Percentiles rank a stretch among this genome's conserved stretches.
Evolutionary conservation across 2,113 vertebrate genomes (phyloP).

Genomic region (Patagioenas fasciata): DNA sequence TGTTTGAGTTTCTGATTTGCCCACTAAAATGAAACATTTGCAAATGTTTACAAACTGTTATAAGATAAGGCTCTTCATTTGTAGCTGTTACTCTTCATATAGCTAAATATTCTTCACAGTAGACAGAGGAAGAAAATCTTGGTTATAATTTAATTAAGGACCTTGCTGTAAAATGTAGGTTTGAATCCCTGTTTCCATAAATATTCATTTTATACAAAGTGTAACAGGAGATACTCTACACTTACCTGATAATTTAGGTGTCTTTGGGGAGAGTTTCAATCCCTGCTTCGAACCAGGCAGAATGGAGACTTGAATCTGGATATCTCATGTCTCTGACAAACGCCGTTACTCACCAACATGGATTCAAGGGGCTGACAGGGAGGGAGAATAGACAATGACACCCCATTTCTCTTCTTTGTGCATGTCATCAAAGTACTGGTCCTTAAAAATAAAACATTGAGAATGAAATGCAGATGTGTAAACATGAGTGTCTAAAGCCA

Average conservation of each 20-base stretch:
- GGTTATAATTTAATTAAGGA: neutral
- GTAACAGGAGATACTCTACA: neutral
- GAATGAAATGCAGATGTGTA: neutral
- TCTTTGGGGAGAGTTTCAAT: neutral
- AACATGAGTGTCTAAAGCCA: neutral
- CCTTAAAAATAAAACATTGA: neutral
- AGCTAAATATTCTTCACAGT: neutral
- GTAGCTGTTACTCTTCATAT: neutral
- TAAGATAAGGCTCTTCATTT: neutral
- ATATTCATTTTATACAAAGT: neutral
- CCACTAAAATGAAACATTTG: neutral
- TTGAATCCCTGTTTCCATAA: neutral
- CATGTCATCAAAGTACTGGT: neutral
- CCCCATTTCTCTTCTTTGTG: neutral
- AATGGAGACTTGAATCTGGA: neutral
- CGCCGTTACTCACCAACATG: neutral
- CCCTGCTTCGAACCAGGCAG: neutral
- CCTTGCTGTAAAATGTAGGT: neutral
- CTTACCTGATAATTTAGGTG: neutral
- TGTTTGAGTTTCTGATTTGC: neutral
- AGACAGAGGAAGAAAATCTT: neutral
- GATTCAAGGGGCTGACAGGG: fast-evolving
- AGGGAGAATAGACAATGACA: neutral
- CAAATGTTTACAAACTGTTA: neutral
- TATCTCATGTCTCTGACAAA: neutral